A percentile compares a stretch with the other conserved stretches of the same genome.
Conservation (phyloP, 2,797 vertebrate species). For the Paedocypris micromegethes region DNA sequence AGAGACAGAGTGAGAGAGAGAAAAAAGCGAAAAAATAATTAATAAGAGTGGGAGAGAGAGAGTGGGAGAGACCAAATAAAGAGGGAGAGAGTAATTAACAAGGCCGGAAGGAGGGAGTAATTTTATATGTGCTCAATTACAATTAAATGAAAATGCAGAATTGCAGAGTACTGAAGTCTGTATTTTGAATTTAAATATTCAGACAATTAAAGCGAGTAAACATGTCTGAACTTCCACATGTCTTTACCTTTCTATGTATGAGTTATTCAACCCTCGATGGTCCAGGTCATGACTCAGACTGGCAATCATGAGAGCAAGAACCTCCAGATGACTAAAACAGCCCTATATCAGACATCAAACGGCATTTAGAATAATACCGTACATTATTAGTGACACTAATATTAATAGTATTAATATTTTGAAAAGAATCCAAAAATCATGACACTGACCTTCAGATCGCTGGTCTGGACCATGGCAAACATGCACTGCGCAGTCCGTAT, state of each 20-base stretch:
- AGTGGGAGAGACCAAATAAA: no score
- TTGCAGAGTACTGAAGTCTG: no score
- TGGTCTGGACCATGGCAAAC: slow-evolving; percentile 84
- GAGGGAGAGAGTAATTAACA: no score
- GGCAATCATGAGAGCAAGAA: slow-evolving; percentile 81
- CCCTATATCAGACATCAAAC: slow-evolving; percentile 55
- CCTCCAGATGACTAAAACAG: slow-evolving; percentile 76
- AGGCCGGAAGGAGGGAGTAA: neutral
- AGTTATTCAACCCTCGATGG: slow-evolving; percentile 85
- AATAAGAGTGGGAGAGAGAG: no score
- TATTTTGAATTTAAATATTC: no score
- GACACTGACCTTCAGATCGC: slow-evolving; percentile 55
- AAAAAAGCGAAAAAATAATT: no score
- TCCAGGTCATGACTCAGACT: slow-evolving; percentile 83
- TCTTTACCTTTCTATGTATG: slow-evolving; percentile 77
- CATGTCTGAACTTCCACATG: no score
- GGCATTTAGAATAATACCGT: neutral
- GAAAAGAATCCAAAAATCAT: neutral
- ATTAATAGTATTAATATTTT: no score
- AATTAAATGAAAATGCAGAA: neutral
- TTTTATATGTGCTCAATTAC: neutral
- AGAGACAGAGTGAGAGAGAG: no score
- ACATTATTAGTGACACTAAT: neutral
- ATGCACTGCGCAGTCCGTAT: slow-evolving; percentile 85
- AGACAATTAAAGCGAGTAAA: no score